phyloP scores from a whole-genome alignment of 2,113 vertebrate genomes.

The Apodemus sylvaticus region DNA sequence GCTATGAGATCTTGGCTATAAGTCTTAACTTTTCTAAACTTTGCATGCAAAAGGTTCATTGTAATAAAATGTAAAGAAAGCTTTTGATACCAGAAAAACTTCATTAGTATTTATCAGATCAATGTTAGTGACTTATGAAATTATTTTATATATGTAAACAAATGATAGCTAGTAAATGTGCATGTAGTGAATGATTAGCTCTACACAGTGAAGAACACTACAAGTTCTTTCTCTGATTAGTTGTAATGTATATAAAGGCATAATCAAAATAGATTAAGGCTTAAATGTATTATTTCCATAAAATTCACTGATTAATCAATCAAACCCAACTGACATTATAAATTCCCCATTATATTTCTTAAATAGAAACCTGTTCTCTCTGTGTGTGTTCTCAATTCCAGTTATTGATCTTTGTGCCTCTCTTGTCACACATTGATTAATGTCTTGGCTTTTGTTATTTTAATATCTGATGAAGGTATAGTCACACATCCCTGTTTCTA shows the following conservation, averaged over 20 bases:
- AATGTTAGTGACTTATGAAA: background rate
- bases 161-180: background rate
- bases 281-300: background rate
- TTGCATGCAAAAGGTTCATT: background rate
- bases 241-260: background rate
- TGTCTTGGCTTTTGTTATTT: background rate
- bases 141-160: background rate
- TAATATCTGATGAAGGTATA: background rate
- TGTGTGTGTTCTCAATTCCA: background rate
- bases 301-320: background rate
- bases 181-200: background rate
- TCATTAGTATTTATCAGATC: background rate
- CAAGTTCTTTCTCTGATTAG: background rate
- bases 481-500: background rate
- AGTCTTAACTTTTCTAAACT: background rate
- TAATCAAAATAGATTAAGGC: background rate
- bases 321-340: background rate
- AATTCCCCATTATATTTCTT: background rate
- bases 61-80: background rate
- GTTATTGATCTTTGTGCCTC: background rate
- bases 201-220: background rate
- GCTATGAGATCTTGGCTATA: background rate
- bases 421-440: background rate
- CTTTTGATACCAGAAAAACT: background rate
- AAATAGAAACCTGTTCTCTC: background rate